Evolutionary conservation across 2,113 vertebrate species (phyloP).

Genomic region (Ptychochromis oligacanthus): DNA sequence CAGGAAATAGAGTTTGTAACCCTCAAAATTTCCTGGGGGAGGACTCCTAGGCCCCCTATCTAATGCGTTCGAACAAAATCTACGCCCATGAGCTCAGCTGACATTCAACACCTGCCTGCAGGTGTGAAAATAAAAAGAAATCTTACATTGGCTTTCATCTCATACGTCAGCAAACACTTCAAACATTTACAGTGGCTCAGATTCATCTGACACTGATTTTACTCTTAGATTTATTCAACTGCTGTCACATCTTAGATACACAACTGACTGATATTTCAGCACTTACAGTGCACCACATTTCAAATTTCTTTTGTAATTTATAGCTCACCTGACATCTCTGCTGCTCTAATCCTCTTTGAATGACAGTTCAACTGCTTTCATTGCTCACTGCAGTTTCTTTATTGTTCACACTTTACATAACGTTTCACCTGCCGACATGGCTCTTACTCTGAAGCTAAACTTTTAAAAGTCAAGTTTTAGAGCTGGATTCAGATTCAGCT

Average conservation of each 20-base stretch:
- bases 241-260: neutral
- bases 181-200: too few relatives aligned
- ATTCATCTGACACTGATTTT: neutral
- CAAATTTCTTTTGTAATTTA: fast-evolving
- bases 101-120: too few relatives aligned
- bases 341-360: neutral
- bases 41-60: too few relatives aligned
- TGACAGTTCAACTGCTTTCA: neutral
- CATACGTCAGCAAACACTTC: too few relatives aligned
- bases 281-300: neutral
- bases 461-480: neutral
- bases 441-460: neutral
- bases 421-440: neutral
- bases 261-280: neutral
- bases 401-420: neutral
- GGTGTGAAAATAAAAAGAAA: too few relatives aligned
- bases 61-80: too few relatives aligned
- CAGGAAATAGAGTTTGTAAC: too few relatives aligned
- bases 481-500: neutral
- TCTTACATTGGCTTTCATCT: too few relatives aligned
- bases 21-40: too few relatives aligned
- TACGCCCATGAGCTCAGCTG: too few relatives aligned
- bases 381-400: neutral
- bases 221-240: neutral
- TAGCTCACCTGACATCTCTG: neutral